These are phyloP conservation scores for Carabus problematicus DNA, from an alignment of 2,888 invertebrate species.

Conservation along the genomic window DNA sequence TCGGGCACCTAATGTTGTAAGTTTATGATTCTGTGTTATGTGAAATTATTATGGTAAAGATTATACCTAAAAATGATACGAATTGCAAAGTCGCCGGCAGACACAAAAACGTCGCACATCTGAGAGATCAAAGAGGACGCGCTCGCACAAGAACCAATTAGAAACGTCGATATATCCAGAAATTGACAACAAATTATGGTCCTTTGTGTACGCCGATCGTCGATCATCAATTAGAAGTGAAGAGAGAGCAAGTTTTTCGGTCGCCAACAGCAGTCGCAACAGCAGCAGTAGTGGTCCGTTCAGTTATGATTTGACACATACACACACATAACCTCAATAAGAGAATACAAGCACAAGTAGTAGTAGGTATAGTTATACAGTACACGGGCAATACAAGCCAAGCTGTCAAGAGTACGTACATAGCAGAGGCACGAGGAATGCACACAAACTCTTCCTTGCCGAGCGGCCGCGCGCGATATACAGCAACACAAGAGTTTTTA, in stretches of 20 bases:
- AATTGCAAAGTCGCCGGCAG: conserved; percentile 14
- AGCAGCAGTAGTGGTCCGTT: too few species aligned
- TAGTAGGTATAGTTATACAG: neutral
- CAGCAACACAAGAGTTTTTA: too few species aligned
- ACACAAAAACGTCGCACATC: conserved; percentile 37
- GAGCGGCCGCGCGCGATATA: too few species aligned
- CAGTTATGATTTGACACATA: too few species aligned
- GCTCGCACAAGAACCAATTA: conserved; percentile 54
- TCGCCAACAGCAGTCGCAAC: too few species aligned
- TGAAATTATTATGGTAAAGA: conserved; percentile 36
- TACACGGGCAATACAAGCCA: too few species aligned
- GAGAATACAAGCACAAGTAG: neutral
- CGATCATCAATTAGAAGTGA: conserved; percentile 59
- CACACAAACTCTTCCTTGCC: too few species aligned
- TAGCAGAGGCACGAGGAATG: too few species aligned
- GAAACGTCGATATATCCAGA: conserved; percentile 59
- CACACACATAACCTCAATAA: too few species aligned
- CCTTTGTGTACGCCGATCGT: conserved; percentile 59
- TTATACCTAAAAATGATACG: conserved; percentile 39
- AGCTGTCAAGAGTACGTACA: too few species aligned
- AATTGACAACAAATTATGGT: conserved; percentile 62
- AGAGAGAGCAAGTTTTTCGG: conserved; percentile 52
- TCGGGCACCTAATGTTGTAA: too few species aligned
- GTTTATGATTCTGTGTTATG: too few species aligned
- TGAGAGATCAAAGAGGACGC: conserved; percentile 50